phyloP scores from a whole-genome alignment of 1,140 invertebrate genomes.

The Brachystomella parvula region DNA sequence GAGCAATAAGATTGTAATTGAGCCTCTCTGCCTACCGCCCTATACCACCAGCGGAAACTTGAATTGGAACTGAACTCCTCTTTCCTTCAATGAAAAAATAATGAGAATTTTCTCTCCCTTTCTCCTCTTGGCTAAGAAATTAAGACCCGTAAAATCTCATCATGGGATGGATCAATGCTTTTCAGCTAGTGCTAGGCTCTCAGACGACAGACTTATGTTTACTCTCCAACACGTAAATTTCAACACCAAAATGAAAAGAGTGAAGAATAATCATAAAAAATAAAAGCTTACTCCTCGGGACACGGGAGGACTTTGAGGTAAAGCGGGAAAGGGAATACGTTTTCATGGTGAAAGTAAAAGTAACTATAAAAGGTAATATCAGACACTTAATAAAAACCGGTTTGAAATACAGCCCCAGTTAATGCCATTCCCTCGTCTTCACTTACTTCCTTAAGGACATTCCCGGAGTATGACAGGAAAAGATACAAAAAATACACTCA shows the following conservation, averaged over 20 bases:
- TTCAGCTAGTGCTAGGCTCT: conserved; percentile 18
- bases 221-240: too few species aligned
- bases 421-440: background rate
- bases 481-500: too few species aligned
- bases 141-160: conserved; percentile 36
- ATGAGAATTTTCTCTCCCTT: conserved; percentile 30
- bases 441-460: background rate
- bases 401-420: background rate
- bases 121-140: conserved; percentile 24
- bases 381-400: background rate
- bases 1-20: conserved; percentile 10
- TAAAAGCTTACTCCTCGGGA: too few species aligned
- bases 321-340: background rate
- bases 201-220: too few species aligned
- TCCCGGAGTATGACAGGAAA: too few species aligned
- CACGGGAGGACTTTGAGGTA: too few species aligned
- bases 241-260: too few species aligned
- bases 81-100: conserved; percentile 32
- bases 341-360: background rate
- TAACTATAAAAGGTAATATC: background rate
- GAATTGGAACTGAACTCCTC: too few species aligned
- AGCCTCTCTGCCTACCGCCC: too few species aligned
- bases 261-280: too few species aligned
- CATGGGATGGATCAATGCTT: conserved; percentile 33
- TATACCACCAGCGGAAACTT: too few species aligned